These are phyloP conservation scores for Rhinolophus sinicus DNA, from an alignment of 2,113 vertebrate genomes.

Conservation along the genomic window DNA sequence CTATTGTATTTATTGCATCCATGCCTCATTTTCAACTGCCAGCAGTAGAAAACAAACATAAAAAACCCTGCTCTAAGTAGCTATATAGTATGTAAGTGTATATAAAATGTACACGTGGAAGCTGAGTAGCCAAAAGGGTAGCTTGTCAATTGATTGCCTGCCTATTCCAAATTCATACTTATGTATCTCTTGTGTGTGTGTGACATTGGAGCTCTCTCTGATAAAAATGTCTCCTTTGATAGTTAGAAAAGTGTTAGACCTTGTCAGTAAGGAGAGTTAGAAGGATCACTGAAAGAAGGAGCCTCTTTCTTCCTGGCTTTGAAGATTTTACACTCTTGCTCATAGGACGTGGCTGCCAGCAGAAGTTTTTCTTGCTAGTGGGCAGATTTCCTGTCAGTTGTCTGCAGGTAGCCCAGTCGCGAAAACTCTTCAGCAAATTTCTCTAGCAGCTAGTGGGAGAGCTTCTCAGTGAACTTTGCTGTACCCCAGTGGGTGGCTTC, in stretches of 20 bases:
- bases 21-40: background rate
- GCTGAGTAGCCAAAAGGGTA: background rate
- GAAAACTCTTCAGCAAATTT: background rate
- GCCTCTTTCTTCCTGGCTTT: background rate
- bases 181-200: background rate
- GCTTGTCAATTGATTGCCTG: background rate
- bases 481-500: too few relatives aligned
- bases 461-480: background rate
- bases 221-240: background rate
- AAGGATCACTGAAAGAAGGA: background rate
- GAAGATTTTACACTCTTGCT: background rate
- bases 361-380: background rate
- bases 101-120: background rate
- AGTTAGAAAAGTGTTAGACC: background rate
- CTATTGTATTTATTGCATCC: background rate
- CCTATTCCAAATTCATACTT: background rate
- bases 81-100: background rate
- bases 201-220: background rate
- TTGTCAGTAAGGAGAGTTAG: background rate
- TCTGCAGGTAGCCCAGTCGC: background rate
- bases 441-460: too few relatives aligned
- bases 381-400: background rate
- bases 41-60: background rate
- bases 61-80: background rate
- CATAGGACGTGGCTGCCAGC: background rate